Evolutionary conservation across 2,888 invertebrate species (phyloP), one percentile per base, ranked within the genome.

Genomic region (Papilio demoleus): DNA sequence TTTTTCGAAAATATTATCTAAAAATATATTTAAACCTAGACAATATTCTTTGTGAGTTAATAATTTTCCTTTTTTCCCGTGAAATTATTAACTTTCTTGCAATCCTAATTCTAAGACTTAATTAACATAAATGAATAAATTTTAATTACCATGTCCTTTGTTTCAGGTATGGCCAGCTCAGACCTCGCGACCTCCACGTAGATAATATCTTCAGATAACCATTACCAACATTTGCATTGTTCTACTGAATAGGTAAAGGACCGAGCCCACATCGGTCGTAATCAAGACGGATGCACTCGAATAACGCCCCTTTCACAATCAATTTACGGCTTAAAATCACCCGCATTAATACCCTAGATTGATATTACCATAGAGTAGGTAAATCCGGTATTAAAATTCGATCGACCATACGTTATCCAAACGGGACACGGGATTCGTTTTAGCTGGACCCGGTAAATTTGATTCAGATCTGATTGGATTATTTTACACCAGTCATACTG

Each of bases 301-400:
- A 72, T 70, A 68, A 65, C 72, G 62, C 61, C 70, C 69, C 70
- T 75, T 59, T 40, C 71, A 71, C 72, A 65, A 79, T 79, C 74
- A 73, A 79, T 79, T 79, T 79, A 85, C 73, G 75, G 80, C 78
- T 81, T 79, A 83, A 80, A 82, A 74, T 84, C 77, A 80, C 75
- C 73, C 72, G 80, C 74, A 71, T 74, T 76, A 75, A 76, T 74
- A 70, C 78, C 3, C 73, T 74, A 78, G 73, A 78, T 77, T 79
- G 81, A 84, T 84, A 86, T 82, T 82, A 81, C 76, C 81, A 82
- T 72, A 81, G 80, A 82, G 81, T 82, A 84, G 80, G 82, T 82
- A 86, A 88, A 89, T 85, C 85, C 81, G 76, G 88, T 86, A 89
- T 91, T 89, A 87, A 89, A 88, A 88, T 83, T 83, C 86, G 84